A percentile compares a stretch with the other conserved stretches of the same genome.
These are phyloP conservation scores for Mesembrinibis cayennensis DNA, from an alignment of 2,113 vertebrate genomes.

Conservation along the genomic window DNA sequence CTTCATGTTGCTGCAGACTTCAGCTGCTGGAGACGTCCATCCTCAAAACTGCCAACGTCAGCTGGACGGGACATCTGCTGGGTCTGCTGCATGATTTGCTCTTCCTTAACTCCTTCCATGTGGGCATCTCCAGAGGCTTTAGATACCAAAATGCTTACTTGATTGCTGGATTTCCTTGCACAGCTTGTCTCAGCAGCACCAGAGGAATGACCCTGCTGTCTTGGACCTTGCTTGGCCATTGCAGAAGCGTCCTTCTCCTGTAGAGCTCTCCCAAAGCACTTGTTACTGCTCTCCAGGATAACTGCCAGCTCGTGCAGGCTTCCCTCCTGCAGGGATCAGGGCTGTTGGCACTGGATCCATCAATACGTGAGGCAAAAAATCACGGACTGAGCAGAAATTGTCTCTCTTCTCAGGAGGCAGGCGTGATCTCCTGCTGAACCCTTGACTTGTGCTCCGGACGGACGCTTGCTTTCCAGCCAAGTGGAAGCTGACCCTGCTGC, in stretches of 20 bases:
- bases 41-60: background rate
- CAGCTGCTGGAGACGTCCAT: background rate
- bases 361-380: fast-evolving
- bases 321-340: background rate
- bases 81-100: background rate
- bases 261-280: background rate
- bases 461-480: background rate
- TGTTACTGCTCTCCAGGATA: too few species aligned
- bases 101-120: background rate
- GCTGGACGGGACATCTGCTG: background rate
- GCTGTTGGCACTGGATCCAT: background rate
- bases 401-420: background rate
- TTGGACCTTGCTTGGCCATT: background rate
- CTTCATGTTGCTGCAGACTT: background rate
- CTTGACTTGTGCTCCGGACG: background rate
- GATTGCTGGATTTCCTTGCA: background rate
- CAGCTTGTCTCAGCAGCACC: background rate
- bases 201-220: background rate
- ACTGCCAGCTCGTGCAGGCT: background rate
- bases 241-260: background rate
- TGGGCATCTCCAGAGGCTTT: background rate
- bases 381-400: background rate
- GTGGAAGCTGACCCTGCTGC: background rate
- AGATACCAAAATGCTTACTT: background rate
- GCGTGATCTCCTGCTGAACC: background rate